Evolutionary conservation across 1,140 invertebrate species (phyloP).

Genomic region (Riptortus pedestris): DNA sequence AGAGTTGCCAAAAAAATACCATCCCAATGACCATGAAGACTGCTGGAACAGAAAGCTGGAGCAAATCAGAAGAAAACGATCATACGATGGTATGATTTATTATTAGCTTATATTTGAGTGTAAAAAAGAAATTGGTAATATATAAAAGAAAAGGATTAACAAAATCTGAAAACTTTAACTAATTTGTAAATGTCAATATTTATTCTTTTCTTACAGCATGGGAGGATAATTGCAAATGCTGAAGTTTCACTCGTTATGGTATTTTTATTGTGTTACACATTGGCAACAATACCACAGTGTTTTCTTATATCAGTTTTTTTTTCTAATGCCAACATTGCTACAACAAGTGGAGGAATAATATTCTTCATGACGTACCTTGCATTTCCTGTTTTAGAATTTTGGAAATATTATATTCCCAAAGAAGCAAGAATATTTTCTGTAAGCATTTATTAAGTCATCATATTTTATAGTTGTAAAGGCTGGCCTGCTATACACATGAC

Average conservation of each 20-base stretch:
- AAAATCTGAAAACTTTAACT: neutral
- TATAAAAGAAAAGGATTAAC: neutral
- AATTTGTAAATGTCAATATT: neutral
- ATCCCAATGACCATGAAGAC: no score
- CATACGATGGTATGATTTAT: no score
- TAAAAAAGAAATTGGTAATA: neutral
- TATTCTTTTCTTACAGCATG: constrained; percentile 36
- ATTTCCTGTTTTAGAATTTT: constrained; percentile 45
- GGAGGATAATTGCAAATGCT: constrained; percentile 42
- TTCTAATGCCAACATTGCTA: constrained; percentile 47
- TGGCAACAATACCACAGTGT: constrained; percentile 44
- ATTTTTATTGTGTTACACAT: constrained; percentile 43
- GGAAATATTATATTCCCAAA: constrained; percentile 24
- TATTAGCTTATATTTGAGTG: no score
- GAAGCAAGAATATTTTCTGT: constrained; percentile 23
- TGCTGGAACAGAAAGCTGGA: no score
- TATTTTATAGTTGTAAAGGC: no score
- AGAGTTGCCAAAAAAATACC: no score
- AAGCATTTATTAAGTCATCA: no score
- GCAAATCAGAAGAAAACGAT: no score
- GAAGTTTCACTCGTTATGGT: constrained; percentile 42
- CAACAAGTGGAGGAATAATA: constrained; percentile 47
- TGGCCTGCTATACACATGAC: no score
- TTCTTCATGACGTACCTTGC: constrained; percentile 50
- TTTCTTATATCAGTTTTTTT: constrained; percentile 50